Base-by-base conservation (phyloP, 2,888 invertebrate species). In the Orthosia gothica region DNA sequence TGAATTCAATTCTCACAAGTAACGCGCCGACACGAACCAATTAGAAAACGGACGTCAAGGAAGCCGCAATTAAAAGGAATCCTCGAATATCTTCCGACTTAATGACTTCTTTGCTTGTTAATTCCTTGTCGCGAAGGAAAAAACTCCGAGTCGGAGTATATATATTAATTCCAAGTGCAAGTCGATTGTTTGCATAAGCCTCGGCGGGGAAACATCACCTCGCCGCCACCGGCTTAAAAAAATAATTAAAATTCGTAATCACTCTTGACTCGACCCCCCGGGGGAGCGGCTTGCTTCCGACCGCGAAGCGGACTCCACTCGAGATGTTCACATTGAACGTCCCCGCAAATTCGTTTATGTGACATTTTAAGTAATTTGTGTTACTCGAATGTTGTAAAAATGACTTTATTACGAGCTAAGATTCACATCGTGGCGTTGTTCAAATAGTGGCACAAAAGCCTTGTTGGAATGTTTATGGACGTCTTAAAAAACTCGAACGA, bases 201-300 rank as follows among this genome's bases (percentile, higher is more conserved):
- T 92, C 93, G 89, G 91, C 90, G 94, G 95, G 95, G 95, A 95
- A 96, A 93, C 96, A 95, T 96, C 96, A 96, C 96, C 96, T 96
- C 94, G 90, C 92, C 91, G 95, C 96, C 95, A 95, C 95, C 93
- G 96, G 96, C 96, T 96, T 96, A 96, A 96, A 96, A 96, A 96
- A 96, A 96, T 96, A 96, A 96, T 96, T 96, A 96, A 96, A 96
- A 96, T 96, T 96, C 95, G 96, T 96, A 96, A 96, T 96, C 96
- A 96, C 96, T 96, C 95, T 95, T 95, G 96, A 96, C 94, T 96
- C 94, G 93, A 89, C 90, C 94, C 95, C 92, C 92, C 85, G 85
- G 91, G 94, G 92, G 92, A 89, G 87, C 81, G 84, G 85, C 89
- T 90, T 88, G 91, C 94, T 92, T 93, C 94, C 93, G 92, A 90